These are phyloP conservation scores for Xiphorhynchus erythropygius DNA, from an alignment of 2,797 vertebrate genomes.

Conservation along the genomic window DNA sequence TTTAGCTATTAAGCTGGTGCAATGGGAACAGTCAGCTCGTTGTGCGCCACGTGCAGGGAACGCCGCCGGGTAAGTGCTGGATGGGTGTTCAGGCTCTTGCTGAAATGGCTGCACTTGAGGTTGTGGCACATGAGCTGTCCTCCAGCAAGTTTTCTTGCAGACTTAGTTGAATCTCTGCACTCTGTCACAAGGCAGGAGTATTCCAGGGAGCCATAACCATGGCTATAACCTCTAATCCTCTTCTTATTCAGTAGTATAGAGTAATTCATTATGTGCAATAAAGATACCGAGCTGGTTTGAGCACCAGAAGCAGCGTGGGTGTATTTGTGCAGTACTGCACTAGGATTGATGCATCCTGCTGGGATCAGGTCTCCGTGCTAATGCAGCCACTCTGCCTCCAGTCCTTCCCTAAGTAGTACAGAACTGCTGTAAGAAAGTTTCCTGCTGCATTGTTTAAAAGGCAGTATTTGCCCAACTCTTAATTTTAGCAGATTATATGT, in stretches of 20 bases:
- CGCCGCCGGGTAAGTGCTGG: not conserved
- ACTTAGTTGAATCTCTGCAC: not conserved
- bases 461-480: not conserved
- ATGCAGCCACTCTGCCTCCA: not conserved
- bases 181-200: not conserved
- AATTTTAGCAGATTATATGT: not conserved
- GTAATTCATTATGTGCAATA: not conserved
- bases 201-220: not conserved
- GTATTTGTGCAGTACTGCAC: not conserved
- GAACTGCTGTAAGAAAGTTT: not conserved
- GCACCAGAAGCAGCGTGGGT: not conserved
- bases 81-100: not conserved
- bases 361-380: not conserved
- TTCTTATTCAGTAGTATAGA: not conserved
- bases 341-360: not conserved
- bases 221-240: not conserved
- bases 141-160: not conserved
- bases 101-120: not conserved
- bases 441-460: not conserved
- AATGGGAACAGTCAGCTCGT: not conserved
- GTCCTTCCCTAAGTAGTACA: not conserved
- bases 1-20: slow-evolving; percentile 29
- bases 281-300: not conserved
- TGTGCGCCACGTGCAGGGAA: not conserved
- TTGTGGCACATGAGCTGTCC: not conserved